Evolutionary conservation across 2,888 invertebrate species (phyloP), one percentile per base, ranked within the genome.

Genomic region (Fragum sueziense): DNA sequence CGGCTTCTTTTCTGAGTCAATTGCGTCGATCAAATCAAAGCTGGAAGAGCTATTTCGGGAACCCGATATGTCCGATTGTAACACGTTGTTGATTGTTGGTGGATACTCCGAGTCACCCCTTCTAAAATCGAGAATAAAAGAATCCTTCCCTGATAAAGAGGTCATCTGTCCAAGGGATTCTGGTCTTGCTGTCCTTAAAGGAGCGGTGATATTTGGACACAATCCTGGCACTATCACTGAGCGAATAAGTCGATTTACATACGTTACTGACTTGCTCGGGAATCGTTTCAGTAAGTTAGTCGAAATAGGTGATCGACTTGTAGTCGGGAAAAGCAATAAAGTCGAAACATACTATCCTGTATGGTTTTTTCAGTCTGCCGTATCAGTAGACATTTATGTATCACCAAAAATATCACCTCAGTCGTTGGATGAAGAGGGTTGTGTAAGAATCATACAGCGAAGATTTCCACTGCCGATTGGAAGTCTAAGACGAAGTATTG

Each of bases 131-230:
- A 31, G 61, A n/a, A 33, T 61, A 11, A 61, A 31, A 61, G 33
- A 33, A 17, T 29, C 33, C 7, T 61, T 61, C n/a, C 61, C 61
- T 33, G 14, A 31, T 20, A 61, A 61, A 22, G 33, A 14, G 14
- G 61, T 61, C 27, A 33, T 61, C 17, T 61, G 61, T n/a, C 61
- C 61, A 31, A 61, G 33, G n/a, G 20, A 61, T 20, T 31, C 61
- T n/a, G 61, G 61, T 61, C n/a, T 61, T 20, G 61, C 61, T 1
- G 61, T 61, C n/a, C 61, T 61, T 3, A 61, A 61, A 61, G 61
- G 61, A 2, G 61, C 61, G 1, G 61, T 61, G n/a, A 61, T 61
- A 27, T 61, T 61, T 61, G 61, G 61, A n/a, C 61, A 61, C 20
- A 61, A 33, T n/a, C 61, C 61, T 20, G 34, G 34, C 17, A 33